Evolutionary conservation across 1,140 invertebrate genomes (phyloP), one percentile per base, ranked within the genome.

Genomic region (Scaptomyza montana): DNA sequence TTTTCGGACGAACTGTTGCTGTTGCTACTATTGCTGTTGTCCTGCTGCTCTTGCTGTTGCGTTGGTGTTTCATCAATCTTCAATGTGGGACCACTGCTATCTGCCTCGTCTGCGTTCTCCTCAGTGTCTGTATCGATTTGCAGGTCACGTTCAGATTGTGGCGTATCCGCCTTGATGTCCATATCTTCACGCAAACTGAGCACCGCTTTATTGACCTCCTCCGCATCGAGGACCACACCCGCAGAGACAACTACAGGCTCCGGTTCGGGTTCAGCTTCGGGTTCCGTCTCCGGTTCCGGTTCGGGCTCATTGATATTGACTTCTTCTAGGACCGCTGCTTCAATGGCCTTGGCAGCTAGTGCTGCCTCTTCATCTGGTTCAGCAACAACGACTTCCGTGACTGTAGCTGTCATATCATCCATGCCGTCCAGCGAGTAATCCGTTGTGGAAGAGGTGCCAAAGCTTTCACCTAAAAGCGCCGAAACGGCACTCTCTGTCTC

Each of bases 401-500:
- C 90, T 0, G 80, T 55, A 28, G 77, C 76, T 8, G 69, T 79
- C 57, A 90, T 66, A 7, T 93, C 93, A 57, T 94, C 93, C 64
- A 69, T 92, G 91, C 80, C 77, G 12, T 93, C 93, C 0, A 93
- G 92, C 28, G 93, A 93, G 57, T 94, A 93, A 60, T 94, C 94
- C 7, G 93, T 92, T 5, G 93, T 93, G 0, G 92, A 93, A 5
- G 89, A 89, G 7, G 81, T 92, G 6, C 95, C 95, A 89, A 97
- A 97, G 62, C 96, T 97, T 92, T 97, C 96, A 39, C 96, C 96
- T 21, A 98, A 91, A 5, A 98, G 91, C 6, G 97, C 97, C 2
- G 97, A 97, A 0, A 98, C 97, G 0, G 97, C 97, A 92, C 97
- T 97, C 87, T 97, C 97, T 0, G 97, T 98, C 93, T 98, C 97